Conservation (phyloP, 35 echinoderm and acorn worm species). For the Ophiothrix spiculata region DNA sequence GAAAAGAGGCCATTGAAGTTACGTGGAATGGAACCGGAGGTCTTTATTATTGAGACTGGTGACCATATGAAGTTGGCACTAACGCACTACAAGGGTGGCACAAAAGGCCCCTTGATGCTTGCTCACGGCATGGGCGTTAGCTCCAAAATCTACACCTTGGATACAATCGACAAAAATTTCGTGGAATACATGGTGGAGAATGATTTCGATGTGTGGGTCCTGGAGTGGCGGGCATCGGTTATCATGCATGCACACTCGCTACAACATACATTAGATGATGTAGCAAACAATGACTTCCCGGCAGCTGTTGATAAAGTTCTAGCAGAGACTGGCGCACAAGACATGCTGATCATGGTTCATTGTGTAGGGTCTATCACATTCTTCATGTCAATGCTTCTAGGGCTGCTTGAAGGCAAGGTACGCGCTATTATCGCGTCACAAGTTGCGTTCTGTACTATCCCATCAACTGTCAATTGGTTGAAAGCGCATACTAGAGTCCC, state of each 20-base stretch:
- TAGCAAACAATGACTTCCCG: conserved; percentile 49
- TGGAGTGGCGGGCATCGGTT: conserved; percentile 49
- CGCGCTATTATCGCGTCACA: conserved; percentile 51
- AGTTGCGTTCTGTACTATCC: conserved; percentile 29
- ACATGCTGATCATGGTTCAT: conserved; percentile 57
- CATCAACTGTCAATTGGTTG: neutral
- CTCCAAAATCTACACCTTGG: conserved; percentile 41
- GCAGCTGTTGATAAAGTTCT: conserved; percentile 48
- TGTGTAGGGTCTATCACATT: conserved; percentile 48
- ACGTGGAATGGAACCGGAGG: conserved; percentile 25
- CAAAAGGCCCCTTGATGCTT: conserved; percentile 59
- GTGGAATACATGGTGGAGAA: conserved; percentile 61
- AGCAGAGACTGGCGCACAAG: conserved; percentile 23
- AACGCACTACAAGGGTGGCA: conserved; percentile 54
- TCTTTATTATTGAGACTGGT: conserved; percentile 14
- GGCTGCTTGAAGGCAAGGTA: conserved; percentile 57
- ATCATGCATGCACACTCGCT: conserved; percentile 20
- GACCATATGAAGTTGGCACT: conserved; percentile 44
- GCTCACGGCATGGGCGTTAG: conserved; percentile 63
- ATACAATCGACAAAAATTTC: conserved; percentile 71
- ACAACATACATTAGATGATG: conserved; percentile 43
- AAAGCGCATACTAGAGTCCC: conserved; percentile 33
- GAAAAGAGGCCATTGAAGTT: conserved; percentile 46
- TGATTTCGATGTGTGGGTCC: conserved; percentile 54
- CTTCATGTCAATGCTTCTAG: conserved; percentile 45